phyloP scores from a whole-genome alignment of 2,797 vertebrate species.

The Gadopsis bispinosus region DNA sequence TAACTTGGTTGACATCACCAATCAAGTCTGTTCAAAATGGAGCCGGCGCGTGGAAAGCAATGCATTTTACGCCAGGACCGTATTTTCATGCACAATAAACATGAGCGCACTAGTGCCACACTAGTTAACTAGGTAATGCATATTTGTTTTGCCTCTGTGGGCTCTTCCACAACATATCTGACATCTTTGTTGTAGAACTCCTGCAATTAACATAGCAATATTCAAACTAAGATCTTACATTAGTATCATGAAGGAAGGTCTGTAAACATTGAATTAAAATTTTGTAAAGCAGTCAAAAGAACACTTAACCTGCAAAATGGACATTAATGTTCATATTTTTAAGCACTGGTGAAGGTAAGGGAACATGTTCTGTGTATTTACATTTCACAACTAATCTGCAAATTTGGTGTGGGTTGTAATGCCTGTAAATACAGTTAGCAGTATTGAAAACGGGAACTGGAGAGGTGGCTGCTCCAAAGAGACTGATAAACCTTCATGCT shows the following conservation, averaged over 20 bases:
- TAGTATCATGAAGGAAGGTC: neutral
- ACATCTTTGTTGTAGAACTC: neutral
- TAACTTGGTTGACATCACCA: neutral
- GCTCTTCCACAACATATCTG: neutral
- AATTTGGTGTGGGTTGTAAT: neutral
- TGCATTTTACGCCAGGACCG: neutral
- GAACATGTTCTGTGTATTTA: neutral
- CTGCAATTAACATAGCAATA: neutral
- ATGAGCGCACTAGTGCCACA: neutral
- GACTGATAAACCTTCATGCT: neutral
- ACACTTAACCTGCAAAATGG: no score
- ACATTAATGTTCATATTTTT: neutral
- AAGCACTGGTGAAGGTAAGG: neutral
- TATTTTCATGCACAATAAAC: no score
- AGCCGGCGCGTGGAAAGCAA: fast-evolving
- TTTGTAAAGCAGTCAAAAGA: neutral
- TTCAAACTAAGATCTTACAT: neutral
- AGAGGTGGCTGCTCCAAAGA: neutral
- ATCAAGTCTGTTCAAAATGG: neutral
- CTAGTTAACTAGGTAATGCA: neutral
- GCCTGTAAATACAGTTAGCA: neutral
- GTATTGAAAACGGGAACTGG: neutral
- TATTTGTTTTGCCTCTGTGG: neutral
- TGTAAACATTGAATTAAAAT: neutral
- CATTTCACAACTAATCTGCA: neutral